Conservation (phyloP, 2,888 invertebrate species). For the Lithophane leautieri region DNA sequence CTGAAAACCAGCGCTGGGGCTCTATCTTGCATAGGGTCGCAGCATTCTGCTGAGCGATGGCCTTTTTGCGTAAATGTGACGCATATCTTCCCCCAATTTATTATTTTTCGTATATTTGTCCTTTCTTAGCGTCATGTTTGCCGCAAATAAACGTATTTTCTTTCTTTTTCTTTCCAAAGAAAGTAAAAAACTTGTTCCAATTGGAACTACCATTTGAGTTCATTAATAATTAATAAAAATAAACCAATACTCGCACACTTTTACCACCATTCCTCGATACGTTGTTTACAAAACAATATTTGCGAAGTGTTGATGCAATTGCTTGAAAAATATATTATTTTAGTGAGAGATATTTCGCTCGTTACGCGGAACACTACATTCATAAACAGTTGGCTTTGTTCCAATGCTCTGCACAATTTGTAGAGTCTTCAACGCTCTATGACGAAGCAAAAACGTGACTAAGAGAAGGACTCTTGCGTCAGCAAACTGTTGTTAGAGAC, state of each 20-base stretch:
- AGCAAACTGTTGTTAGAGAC: constrained; percentile 67
- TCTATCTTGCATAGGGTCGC: no score
- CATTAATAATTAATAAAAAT: not conserved
- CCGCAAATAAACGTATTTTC: no score
- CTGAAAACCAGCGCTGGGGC: no score
- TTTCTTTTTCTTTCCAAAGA: no score
- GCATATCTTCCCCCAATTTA: no score
- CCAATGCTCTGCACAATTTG: constrained; percentile 82
- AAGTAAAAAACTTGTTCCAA: not conserved
- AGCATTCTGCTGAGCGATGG: no score
- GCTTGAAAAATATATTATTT: constrained; percentile 49
- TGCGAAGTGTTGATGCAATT: constrained; percentile 45
- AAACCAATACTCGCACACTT: not conserved
- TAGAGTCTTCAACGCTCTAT: constrained; percentile 78
- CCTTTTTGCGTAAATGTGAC: no score
- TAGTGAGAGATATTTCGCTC: constrained; percentile 76
- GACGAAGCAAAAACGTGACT: constrained; percentile 84
- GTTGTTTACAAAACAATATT: constrained; percentile 52
- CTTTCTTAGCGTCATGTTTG: no score
- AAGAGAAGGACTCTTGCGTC: constrained; percentile 69
- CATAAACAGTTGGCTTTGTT: constrained; percentile 83
- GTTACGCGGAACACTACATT: constrained; percentile 84
- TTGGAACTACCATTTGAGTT: not conserved
- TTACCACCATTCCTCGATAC: not conserved
- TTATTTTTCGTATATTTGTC: no score